These are phyloP conservation scores for Epistrophella euchroma DNA, from an alignment of 2,888 invertebrate genomes.

Conservation along the genomic window DNA sequence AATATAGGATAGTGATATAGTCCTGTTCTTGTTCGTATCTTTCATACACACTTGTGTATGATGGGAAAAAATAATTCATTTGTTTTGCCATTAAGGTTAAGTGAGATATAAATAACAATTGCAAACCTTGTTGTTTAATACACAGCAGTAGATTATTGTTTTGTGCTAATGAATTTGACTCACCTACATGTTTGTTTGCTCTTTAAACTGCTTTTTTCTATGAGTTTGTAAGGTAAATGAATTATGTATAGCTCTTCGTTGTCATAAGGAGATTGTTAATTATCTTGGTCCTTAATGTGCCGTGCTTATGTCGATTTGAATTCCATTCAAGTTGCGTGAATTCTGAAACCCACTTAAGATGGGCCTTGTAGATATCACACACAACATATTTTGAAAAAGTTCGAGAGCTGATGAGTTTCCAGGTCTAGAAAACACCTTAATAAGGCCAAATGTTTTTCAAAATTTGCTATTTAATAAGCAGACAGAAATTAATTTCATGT, in stretches of 20 bases:
- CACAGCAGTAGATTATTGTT: slow-evolving; percentile 36
- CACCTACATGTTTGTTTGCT: slow-evolving; percentile 41
- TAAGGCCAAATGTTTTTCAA: not conserved
- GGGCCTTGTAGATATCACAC: not conserved
- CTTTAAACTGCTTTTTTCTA: slow-evolving; percentile 32
- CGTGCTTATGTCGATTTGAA: slow-evolving; percentile 26
- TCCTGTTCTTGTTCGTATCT: slow-evolving; percentile 27
- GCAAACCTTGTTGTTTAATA: slow-evolving; percentile 48
- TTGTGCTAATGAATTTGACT: slow-evolving; percentile 46
- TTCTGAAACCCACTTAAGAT: slow-evolving; percentile 10
- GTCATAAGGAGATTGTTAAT: slow-evolving; percentile 39
- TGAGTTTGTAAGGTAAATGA: slow-evolving; percentile 15
- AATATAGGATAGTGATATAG: slow-evolving; percentile 4
- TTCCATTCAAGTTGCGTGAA: slow-evolving; percentile 35
- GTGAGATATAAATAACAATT: slow-evolving; percentile 45
- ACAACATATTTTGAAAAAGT: slow-evolving; percentile 5
- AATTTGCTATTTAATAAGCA: not conserved
- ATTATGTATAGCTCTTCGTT: slow-evolving; percentile 27
- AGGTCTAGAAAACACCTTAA: not conserved
- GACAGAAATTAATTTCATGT: slow-evolving; percentile 3
- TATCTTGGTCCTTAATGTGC: slow-evolving; percentile 31
- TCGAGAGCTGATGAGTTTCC: not conserved
- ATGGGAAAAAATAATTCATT: slow-evolving; percentile 44
- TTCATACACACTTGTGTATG: slow-evolving; percentile 39
- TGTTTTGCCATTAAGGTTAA: slow-evolving; percentile 47